Base-by-base conservation (phyloP, 2,797 vertebrate genomes). In the Podarcis siculus region DNA sequence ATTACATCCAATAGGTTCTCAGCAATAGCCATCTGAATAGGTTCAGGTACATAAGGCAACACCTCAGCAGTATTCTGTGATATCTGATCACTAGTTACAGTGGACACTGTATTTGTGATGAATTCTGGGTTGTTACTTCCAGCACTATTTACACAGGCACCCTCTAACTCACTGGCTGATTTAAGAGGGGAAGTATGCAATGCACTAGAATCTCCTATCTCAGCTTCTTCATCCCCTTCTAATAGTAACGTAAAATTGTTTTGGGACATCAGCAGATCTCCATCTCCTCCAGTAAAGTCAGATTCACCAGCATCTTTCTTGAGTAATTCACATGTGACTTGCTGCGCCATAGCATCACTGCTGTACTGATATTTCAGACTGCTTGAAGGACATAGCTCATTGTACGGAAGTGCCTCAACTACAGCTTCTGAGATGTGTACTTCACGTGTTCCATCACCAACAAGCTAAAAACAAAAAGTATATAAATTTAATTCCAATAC, bases 231-330 rank as follows among this genome's bases (percentile, higher is more conserved):
- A 71, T 98, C 98, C 90, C 97, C 95, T 93, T 99, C 98, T 94
- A 99, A 91, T 93, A 98, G 97, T 87, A 99, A 97, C 35, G 97
- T 98, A 95, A 99, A 99, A 93, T 95, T 95, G 90, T 95, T 95
- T 6, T 97, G 97, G 87, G 96, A 71, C 42, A 96, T 93, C 85
- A 94, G 95, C 27, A 94, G 93, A 4, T 97, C 97, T 10, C 96
- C 97, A 17, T 97, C 96, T 83, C 93, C 94, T 86, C 97, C 96
- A 82, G 94, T 92, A 30, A 94, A 76, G 61, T 95, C 95, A 32
- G 91, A 89, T 76, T 97, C 97, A 81, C n/a, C 83, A 2, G 94
- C 73, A 42, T 97, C 96, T 87, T 95, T 96, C 81, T 96, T 97
- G 78, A 90, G 86, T 32, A 98, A 94, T 87, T 97, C 93, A 72